Evolutionary conservation across 2,113 vertebrate species (phyloP), one percentile per base, ranked within the genome.

Genomic region (Corythoichthys intestinalis): DNA sequence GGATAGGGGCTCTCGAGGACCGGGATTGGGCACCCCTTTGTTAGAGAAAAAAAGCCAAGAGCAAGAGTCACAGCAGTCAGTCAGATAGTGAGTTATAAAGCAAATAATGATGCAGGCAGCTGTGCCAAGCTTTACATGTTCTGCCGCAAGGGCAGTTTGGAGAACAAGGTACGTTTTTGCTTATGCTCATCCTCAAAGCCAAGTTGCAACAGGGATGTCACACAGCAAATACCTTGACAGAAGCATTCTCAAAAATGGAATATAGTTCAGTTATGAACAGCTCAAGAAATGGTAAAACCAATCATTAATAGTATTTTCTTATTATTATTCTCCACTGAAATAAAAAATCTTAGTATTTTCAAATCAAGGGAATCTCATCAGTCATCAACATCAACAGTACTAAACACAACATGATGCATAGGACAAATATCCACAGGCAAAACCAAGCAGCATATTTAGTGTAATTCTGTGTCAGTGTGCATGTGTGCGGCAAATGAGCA

Each of bases 401-500:
- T 86, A 82, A 75, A 86, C 85, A 81, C 82, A 84, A 6, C 41
- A 37, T 3, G 14, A 34, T 37, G 37, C 48, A 86, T 83, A 77
- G 81, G 87, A 84, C 13, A 58, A 13, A 87, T 82, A 79, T 82
- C 87, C 85, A 60, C 14, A 17, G 87, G 88, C 87, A 84, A 87
- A 85, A 84, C 77, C 82, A 79, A 80, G 83, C 81, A 87, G 88
- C 87, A 91, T 90, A 84, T 87, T 87, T 83, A 81, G 89, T 78
- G 73, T 66, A 62, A 49, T 53, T 59, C 54, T 71, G 60, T 70
- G 35, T 17, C 44, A 66, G 70, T 53, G 67, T 68, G 68, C 39
- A 41, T 67, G 68, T 48, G 70, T 71, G 72, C 57, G 41, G 71
- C 37, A 70, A 44, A 74, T 37, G 58, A 70, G 62, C 11, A 39